Percentiles rank a stretch among this genome's conserved stretches.
Evolutionary conservation across 1,140 invertebrate species (phyloP).

Genomic region (Calephelis nemesis): DNA sequence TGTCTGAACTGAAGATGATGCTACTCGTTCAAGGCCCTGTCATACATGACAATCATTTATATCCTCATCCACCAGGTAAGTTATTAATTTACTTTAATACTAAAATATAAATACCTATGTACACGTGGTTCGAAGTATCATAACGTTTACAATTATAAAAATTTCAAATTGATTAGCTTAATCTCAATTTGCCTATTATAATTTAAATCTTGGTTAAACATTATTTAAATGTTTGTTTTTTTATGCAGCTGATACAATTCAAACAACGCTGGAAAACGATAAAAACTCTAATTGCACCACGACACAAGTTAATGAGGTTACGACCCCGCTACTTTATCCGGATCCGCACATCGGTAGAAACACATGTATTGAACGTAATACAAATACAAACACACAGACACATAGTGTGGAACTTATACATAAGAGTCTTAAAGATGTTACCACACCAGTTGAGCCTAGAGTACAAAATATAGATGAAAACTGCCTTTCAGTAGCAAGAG

Average conservation of each 20-base stretch:
- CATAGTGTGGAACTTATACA: conserved; percentile 86
- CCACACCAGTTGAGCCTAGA: conserved; percentile 48
- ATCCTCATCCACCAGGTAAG: conserved; percentile 53
- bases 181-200: no score
- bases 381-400: conserved; percentile 79
- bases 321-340: conserved; percentile 71
- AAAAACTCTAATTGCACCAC: conserved; percentile 61
- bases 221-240: background rate
- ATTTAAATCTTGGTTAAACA: background rate
- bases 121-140: no score
- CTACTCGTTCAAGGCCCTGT: conserved; percentile 57
- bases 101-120: background rate
- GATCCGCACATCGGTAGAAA: conserved; percentile 94
- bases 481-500: conserved; percentile 58
- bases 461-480: conserved; percentile 44
- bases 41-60: conserved; percentile 66
- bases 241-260: conserved; percentile 9
- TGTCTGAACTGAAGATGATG: conserved; percentile 86
- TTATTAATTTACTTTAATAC: background rate
- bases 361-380: conserved; percentile 92
- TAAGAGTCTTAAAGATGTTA: conserved; percentile 83
- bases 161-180: no score
- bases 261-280: conserved; percentile 41
- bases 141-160: no score
- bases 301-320: conserved; percentile 51